phyloP scores from a whole-genome alignment of 2,888 invertebrate species.

The Sphaerophoria rueppellii region DNA sequence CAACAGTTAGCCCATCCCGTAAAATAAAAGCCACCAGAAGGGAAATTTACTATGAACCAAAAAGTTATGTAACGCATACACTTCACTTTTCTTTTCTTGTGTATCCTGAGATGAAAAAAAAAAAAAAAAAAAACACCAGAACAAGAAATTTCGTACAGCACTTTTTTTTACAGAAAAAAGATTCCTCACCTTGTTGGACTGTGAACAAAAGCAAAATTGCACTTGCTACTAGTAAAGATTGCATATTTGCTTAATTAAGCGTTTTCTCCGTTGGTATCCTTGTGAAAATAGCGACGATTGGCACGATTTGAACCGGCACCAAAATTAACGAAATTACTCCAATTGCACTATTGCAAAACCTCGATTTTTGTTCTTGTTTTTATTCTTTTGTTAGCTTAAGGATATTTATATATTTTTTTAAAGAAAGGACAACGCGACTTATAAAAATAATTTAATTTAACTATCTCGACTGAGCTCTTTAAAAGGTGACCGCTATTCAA shows the following conservation, averaged over 20 bases:
- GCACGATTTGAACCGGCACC: constrained; percentile 54
- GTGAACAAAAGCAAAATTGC: constrained; percentile 81
- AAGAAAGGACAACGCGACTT: constrained; percentile 21
- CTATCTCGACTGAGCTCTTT: constrained; percentile 28
- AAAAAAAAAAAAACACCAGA: not conserved
- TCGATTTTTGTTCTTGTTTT: constrained; percentile 5
- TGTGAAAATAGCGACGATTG: not conserved
- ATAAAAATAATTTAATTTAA: constrained; percentile 22
- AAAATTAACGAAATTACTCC: too few relatives aligned
- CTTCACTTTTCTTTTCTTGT: constrained; percentile 12
- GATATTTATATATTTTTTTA: constrained; percentile 10
- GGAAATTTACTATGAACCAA: constrained; percentile 42
- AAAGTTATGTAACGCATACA: constrained; percentile 64
- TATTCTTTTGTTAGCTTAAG: not conserved
- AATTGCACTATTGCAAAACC: too few relatives aligned
- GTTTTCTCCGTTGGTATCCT: constrained; percentile 16
- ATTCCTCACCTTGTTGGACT: constrained; percentile 82
- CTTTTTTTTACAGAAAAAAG: constrained; percentile 36
- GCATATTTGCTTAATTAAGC: constrained; percentile 76
- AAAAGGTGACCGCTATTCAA: constrained; percentile 52
- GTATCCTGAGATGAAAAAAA: constrained; percentile 41
- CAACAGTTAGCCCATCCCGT: constrained; percentile 20
- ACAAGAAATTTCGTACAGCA: not conserved
- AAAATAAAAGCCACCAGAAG: constrained; percentile 39
- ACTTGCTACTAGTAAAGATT: constrained; percentile 80